Percentiles rank a stretch among this genome's conserved stretches.
phyloP scores from a whole-genome alignment of 92 coral and sea anemone genomes.

The Paramuricea clavata region DNA sequence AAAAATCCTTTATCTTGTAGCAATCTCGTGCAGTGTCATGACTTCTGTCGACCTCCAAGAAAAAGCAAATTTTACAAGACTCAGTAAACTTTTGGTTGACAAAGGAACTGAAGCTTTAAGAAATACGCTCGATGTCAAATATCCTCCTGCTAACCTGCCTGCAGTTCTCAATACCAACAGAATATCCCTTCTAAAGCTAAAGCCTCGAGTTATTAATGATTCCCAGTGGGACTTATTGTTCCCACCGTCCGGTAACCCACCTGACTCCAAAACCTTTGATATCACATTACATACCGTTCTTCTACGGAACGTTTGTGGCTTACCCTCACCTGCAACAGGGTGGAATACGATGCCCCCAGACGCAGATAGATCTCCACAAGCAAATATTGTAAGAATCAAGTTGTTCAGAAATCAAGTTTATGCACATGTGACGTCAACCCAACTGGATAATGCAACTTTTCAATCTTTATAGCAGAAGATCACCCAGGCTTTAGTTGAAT shows the following conservation, averaged over 20 bases:
- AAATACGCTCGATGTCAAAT: not conserved
- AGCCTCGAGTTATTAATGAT: not conserved
- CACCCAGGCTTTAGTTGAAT: not conserved
- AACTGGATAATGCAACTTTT: not conserved
- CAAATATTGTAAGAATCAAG: slow-evolving; percentile 13
- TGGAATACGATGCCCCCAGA: not conserved
- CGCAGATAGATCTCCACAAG: not conserved
- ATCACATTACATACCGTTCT: not conserved
- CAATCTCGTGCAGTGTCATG: not conserved
- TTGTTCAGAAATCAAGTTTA: not conserved
- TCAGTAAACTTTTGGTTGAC: not conserved
- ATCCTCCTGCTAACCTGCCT: not conserved
- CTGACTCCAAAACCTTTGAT: not conserved
- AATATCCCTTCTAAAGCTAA: not conserved
- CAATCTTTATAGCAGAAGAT: not conserved
- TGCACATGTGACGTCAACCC: not conserved
- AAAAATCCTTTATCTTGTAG: not conserved
- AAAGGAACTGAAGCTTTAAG: slow-evolving; percentile 4
- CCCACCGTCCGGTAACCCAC: not conserved
- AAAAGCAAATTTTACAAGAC: not conserved
- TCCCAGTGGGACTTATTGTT: not conserved
- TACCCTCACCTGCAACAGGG: not conserved
- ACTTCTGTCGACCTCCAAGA: not conserved
- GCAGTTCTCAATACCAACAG: not conserved
- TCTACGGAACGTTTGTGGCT: not conserved